Percentiles rank a stretch among this genome's conserved stretches.
phyloP scores from a whole-genome alignment of 2,888 invertebrate species.

The Tribolium freemani region DNA sequence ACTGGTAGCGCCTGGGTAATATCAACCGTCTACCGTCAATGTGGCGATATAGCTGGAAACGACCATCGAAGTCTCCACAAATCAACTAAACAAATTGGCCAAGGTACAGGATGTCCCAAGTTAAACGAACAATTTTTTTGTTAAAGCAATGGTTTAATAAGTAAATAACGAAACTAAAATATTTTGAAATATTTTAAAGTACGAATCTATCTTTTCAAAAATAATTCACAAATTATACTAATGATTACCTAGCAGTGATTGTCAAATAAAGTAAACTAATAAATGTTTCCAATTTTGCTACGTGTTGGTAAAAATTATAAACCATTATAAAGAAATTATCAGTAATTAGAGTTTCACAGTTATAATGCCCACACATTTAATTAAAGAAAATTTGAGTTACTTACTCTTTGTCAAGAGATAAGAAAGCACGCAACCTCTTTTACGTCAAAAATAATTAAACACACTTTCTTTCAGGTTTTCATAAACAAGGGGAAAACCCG shows the following conservation, averaged over 20 bases:
- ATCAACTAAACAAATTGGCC: too few species aligned
- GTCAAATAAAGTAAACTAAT: too few species aligned
- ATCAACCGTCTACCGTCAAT: slow-evolving; percentile 23
- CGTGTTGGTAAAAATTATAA: neutral
- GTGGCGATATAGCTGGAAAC: slow-evolving; percentile 10
- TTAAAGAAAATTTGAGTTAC: neutral
- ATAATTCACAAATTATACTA: too few species aligned
- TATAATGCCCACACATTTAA: neutral
- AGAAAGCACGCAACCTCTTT: neutral
- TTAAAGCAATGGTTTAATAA: too few species aligned
- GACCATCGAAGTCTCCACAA: neutral
- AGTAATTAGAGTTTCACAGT: neutral
- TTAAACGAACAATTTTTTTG: too few species aligned
- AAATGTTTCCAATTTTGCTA: neutral
- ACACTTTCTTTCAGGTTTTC: neutral
- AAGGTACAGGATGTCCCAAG: too few species aligned
- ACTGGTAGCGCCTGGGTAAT: slow-evolving; percentile 23
- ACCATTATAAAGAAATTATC: neutral
- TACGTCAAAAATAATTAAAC: neutral
- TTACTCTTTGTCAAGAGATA: neutral
- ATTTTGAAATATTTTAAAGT: too few species aligned
- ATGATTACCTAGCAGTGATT: too few species aligned
- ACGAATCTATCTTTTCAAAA: too few species aligned
- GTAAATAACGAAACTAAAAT: too few species aligned
- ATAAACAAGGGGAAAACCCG: neutral